Percentiles rank a stretch among this genome's conserved stretches.
Conservation (phyloP, 2,113 vertebrate species). For the Oreochromis tanganicae region DNA sequence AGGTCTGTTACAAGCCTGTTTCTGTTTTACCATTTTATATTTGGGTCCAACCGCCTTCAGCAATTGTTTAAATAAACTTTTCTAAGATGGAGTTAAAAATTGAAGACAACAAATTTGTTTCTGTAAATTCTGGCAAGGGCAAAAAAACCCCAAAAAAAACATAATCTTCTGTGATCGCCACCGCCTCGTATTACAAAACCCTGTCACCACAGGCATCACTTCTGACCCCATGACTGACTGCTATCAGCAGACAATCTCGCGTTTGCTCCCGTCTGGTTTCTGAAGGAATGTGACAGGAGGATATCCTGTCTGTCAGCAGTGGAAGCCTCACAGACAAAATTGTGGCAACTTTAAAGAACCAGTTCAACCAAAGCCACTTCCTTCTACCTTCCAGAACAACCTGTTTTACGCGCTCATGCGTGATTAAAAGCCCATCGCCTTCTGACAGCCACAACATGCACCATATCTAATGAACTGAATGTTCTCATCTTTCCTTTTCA, state of each 20-base stretch:
- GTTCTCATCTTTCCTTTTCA: background rate
- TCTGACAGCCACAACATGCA: background rate
- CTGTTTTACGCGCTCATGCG: background rate
- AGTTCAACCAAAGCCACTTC: background rate
- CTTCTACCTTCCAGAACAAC: background rate
- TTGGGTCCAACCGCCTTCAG: background rate
- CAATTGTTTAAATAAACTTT: background rate
- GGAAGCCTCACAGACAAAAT: constrained; percentile 5
- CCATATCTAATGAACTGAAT: background rate
- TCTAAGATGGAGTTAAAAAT: background rate
- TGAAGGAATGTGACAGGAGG: constrained; percentile 12
- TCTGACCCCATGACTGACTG: background rate
- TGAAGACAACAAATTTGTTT: background rate
- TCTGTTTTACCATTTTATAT: background rate
- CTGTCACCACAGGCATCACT: background rate
- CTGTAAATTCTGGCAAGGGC: background rate
- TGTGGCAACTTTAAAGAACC: background rate
- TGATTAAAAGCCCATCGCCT: background rate
- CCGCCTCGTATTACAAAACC: background rate
- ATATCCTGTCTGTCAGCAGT: constrained; percentile 35
- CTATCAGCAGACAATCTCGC: constrained; percentile 14
- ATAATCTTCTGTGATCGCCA: background rate
- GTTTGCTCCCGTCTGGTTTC: constrained; percentile 2
- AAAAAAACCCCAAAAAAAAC: background rate
- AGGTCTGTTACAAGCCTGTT: background rate